These are phyloP conservation scores for Formica selysi DNA, from an alignment of 1,140 invertebrate genomes.

Conservation along the genomic window DNA sequence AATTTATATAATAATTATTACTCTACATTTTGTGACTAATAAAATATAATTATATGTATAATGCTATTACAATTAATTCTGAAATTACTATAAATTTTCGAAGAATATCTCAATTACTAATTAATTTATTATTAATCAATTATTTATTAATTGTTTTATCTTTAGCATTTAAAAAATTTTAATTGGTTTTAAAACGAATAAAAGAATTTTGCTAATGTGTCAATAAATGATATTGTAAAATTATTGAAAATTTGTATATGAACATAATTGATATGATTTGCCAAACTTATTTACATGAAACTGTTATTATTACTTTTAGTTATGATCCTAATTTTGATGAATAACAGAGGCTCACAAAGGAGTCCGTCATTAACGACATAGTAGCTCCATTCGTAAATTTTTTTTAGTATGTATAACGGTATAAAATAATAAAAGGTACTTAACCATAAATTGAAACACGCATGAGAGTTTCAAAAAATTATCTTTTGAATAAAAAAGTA, in stretches of 20 bases:
- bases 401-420: slow-evolving; percentile 21
- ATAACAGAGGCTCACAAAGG: slow-evolving; percentile 1
- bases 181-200: neutral
- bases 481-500: neutral
- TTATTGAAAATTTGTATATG: neutral
- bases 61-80: neutral
- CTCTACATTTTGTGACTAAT: neutral
- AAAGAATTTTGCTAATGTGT: neutral
- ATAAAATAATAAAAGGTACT: slow-evolving; percentile 21
- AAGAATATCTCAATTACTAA: neutral
- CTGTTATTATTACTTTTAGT: slow-evolving; percentile 28
- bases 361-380: slow-evolving; percentile 31
- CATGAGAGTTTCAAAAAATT: slow-evolving; percentile 13
- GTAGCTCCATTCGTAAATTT: neutral
- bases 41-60: neutral
- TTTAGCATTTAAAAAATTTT: neutral
- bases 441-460: neutral
- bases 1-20: neutral
- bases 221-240: neutral
- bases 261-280: slow-evolving; percentile 23
- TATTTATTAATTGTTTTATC: neutral
- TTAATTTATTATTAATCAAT: neutral
- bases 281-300: neutral
- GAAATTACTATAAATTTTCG: neutral
- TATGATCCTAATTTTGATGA: slow-evolving; percentile 12